Percentiles rank a stretch among this genome's conserved stretches.
Conservation (phyloP, 35 echinoderm and acorn worm genomes). For the Amphiura filiformis region DNA sequence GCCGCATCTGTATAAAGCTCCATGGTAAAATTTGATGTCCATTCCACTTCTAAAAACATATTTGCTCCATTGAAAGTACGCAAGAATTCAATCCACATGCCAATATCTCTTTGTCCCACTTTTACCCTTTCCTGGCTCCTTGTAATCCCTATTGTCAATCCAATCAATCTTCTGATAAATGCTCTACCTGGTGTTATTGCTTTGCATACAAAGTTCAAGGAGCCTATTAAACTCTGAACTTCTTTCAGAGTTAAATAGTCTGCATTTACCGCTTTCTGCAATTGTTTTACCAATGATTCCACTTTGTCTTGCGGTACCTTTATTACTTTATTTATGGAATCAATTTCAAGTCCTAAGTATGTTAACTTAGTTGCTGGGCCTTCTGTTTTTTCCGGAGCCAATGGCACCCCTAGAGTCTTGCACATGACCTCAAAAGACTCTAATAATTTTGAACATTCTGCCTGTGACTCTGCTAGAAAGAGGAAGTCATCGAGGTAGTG, state of each 20-base stretch:
- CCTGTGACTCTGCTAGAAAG: neutral
- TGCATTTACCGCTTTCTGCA: neutral
- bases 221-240: conserved; percentile 29
- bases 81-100: neutral
- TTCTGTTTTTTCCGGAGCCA: conserved; percentile 35
- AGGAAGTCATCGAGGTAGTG: conserved; percentile 32
- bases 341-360: conserved; percentile 39
- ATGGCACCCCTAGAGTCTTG: conserved; percentile 37
- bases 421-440: conserved; percentile 13
- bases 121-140: neutral
- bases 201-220: conserved; percentile 39
- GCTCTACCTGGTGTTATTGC: conserved; percentile 25
- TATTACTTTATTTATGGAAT: neutral
- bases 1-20: conserved; percentile 24
- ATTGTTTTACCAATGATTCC: neutral
- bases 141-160: neutral
- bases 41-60: neutral
- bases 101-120: neutral
- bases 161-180: conserved; percentile 22
- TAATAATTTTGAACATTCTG: neutral
- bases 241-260: neutral
- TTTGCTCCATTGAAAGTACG: neutral
- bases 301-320: conserved; percentile 22
- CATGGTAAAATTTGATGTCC: neutral
- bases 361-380: conserved; percentile 8